Percentiles rank a stretch among this genome's conserved stretches.
Conservation (phyloP, 2,113 vertebrate species). For the Gymnogyps californianus region DNA sequence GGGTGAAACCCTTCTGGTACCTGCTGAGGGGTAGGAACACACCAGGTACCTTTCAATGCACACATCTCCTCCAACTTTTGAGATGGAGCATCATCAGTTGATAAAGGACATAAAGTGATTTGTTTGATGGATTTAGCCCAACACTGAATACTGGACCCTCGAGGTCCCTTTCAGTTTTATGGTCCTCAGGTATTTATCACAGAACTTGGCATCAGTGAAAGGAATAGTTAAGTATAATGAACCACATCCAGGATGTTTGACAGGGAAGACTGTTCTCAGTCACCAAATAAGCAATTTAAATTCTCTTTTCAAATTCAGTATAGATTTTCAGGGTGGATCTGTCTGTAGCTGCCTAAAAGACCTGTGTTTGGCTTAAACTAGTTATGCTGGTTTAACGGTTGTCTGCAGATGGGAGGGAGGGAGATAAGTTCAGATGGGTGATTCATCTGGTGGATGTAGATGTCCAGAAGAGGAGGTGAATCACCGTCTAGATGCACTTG, state of each 20-base stretch:
- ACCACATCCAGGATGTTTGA: not conserved
- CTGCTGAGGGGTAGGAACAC: not conserved
- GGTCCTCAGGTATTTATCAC: not conserved
- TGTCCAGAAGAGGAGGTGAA: not conserved
- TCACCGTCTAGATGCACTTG: not conserved
- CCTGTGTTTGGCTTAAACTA: not conserved
- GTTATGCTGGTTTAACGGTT: not conserved
- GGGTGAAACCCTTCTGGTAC: not conserved
- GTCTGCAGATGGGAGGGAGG: not conserved
- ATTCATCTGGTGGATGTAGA: not conserved
- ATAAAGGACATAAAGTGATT: not conserved
- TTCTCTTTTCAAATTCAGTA: not conserved
- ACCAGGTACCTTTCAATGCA: not conserved
- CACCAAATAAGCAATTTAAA: not conserved
- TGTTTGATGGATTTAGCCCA: not conserved
- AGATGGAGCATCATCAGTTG: not conserved
- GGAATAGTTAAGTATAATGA: not conserved
- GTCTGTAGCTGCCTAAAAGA: not conserved
- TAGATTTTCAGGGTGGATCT: not conserved
- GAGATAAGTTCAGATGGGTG: not conserved
- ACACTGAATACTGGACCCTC: not conserved
- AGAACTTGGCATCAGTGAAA: not conserved
- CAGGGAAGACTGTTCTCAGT: not conserved
- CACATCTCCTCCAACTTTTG: not conserved
- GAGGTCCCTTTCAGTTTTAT: not conserved